phyloP scores from a whole-genome alignment of 1,140 invertebrate species.

The Pachypeltis micranthus region DNA sequence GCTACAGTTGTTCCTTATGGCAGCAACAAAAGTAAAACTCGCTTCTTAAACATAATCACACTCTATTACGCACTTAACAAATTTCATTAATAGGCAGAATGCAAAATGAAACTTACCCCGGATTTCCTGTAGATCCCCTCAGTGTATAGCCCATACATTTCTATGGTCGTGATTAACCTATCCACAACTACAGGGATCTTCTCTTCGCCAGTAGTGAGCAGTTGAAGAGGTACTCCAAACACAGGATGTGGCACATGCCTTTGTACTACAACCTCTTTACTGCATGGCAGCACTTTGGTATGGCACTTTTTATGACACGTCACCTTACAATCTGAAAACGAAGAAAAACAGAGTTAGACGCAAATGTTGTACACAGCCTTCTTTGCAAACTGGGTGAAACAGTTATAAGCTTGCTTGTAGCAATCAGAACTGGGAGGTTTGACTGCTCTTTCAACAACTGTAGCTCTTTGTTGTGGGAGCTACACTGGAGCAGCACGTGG shows the following conservation, averaged over 20 bases:
- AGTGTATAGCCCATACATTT: conserved; percentile 80
- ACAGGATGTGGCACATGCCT: conserved; percentile 28
- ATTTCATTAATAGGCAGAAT: no score
- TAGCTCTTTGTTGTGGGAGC: no score
- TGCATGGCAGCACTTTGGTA: conserved; percentile 46
- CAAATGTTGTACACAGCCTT: no score
- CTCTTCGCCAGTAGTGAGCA: conserved; percentile 55
- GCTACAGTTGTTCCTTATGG: no score
- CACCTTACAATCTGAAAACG: conserved; percentile 74
- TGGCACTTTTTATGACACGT: conserved; percentile 93
- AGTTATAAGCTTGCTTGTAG: no score
- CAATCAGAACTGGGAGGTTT: no score
- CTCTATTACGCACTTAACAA: no score
- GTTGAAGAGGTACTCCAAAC: conserved; percentile 33
- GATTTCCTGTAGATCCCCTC: conserved; percentile 90
- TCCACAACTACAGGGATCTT: conserved; percentile 79
- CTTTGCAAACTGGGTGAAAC: no score
- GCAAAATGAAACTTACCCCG: conserved; percentile 48
- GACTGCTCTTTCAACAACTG: no score
- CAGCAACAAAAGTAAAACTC: no score
- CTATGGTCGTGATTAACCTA: conserved; percentile 75
- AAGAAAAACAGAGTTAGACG: conserved; percentile 22
- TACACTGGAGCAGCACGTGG: no score
- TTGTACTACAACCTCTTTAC: conserved; percentile 25
- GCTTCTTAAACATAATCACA: no score